Evolutionary conservation across 2,797 vertebrate genomes (phyloP).

Genomic region (Capromys pilorides): DNA sequence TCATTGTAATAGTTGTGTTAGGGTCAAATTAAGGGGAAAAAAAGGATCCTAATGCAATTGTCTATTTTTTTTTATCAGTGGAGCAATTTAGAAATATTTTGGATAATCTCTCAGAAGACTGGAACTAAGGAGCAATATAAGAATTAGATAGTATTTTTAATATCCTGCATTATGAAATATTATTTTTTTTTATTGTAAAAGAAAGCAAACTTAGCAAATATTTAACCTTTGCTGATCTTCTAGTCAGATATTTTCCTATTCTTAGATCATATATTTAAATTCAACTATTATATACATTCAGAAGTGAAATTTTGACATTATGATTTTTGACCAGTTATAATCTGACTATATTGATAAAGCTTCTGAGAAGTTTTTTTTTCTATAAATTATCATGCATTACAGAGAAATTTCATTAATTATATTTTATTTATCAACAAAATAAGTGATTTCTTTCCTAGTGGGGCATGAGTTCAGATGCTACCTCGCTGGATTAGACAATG

Average conservation of each 20-base stretch:
- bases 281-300: background rate
- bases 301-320: conserved; percentile 32
- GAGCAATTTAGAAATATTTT: conserved; percentile 34
- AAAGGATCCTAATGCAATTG: background rate
- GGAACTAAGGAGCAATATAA: background rate
- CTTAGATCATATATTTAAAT: background rate
- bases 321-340: background rate
- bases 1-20: background rate
- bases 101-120: background rate
- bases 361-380: conserved; percentile 14
- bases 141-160: background rate
- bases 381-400: background rate
- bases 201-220: conserved; percentile 7
- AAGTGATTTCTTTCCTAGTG: conserved; percentile 27
- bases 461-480: background rate
- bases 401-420: background rate
- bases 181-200: background rate
- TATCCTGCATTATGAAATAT: background rate
- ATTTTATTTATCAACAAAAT: conserved; percentile 45
- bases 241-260: background rate
- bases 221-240: background rate
- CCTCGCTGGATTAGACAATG: background rate
- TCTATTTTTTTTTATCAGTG: background rate
- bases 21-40: conserved; percentile 7
- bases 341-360: conserved; percentile 38